Conservation (phyloP, 1,140 invertebrate genomes). For the Drosophila tani region DNA sequence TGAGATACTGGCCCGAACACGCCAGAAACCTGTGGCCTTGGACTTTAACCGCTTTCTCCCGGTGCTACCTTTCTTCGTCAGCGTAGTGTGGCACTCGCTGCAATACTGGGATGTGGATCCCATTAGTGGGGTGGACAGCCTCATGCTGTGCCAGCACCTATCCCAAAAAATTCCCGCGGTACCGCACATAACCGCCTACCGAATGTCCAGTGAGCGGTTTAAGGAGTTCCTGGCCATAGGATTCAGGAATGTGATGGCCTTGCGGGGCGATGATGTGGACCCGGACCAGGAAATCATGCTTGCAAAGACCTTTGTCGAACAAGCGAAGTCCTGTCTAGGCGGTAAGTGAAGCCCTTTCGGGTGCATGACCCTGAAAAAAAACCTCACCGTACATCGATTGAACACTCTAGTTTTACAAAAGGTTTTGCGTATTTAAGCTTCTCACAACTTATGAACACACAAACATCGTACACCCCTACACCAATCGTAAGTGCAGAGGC, state of each 20-base stretch:
- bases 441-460: too few species aligned
- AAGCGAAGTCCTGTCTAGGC: neutral
- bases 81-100: conserved; percentile 50
- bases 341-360: conserved; percentile 19
- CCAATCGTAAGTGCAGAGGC: too few species aligned
- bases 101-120: conserved; percentile 33
- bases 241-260: conserved; percentile 38
- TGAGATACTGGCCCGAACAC: conserved; percentile 26
- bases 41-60: conserved; percentile 61
- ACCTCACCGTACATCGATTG: too few species aligned
- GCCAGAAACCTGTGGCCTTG: neutral
- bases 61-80: conserved; percentile 52
- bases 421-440: too few species aligned
- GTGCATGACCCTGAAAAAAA: too few species aligned
- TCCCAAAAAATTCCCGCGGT: conserved; percentile 27
- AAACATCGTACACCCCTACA: too few species aligned
- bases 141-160: conserved; percentile 28
- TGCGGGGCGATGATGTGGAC: conserved; percentile 38
- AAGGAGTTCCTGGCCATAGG: conserved; percentile 44
- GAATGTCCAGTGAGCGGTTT: conserved; percentile 10
- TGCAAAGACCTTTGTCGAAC: conserved; percentile 14
- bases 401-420: too few species aligned
- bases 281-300: conserved; percentile 15
- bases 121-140: conserved; percentile 10
- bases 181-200: conserved; percentile 46